A percentile compares a stretch with the other conserved stretches of the same genome.
These are phyloP conservation scores for Benthosema pterotum DNA, from an alignment of 2,797 vertebrate species.

Conservation along the genomic window DNA sequence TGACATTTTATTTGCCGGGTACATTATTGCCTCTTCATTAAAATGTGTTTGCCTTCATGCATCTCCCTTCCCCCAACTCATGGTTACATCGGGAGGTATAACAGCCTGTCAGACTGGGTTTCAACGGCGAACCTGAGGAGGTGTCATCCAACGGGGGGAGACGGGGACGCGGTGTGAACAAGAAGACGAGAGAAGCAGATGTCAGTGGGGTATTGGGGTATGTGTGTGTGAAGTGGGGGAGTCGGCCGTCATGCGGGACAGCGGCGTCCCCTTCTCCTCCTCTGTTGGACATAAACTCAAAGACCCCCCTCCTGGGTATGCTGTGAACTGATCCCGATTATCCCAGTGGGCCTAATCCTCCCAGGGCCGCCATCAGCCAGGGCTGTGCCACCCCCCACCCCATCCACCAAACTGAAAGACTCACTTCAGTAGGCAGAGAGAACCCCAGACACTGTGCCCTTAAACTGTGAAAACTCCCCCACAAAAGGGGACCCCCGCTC, in stretches of 20 bases:
- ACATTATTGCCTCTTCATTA: too few species aligned
- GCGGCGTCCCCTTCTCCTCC: conserved; percentile 70
- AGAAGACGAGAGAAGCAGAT: conserved; percentile 44
- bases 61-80: too few species aligned
- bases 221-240: conserved; percentile 52
- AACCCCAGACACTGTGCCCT: conserved; percentile 78
- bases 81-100: too few species aligned
- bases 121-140: conserved; percentile 31
- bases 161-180: conserved; percentile 26
- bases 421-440: conserved; percentile 83
- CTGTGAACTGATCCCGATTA: conserved; percentile 85
- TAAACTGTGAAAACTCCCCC: conserved; percentile 85
- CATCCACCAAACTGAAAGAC: conserved; percentile 62
- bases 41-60: too few species aligned
- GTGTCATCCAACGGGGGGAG: conserved; percentile 38
- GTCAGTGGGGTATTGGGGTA: conserved; percentile 23
- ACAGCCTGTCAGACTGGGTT: conserved; percentile 7
- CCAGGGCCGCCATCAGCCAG: conserved; percentile 63
- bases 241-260: conserved; percentile 62
- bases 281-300: conserved; percentile 72
- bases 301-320: conserved; percentile 75
- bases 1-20: too few species aligned
- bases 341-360: conserved; percentile 82
- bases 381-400: conserved; percentile 31
- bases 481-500: conserved; percentile 79